A percentile compares a stretch with the other conserved stretches of the same genome.
These are phyloP conservation scores for Ornithoptera priamus DNA, from an alignment of 2,888 invertebrate species.

Conservation along the genomic window DNA sequence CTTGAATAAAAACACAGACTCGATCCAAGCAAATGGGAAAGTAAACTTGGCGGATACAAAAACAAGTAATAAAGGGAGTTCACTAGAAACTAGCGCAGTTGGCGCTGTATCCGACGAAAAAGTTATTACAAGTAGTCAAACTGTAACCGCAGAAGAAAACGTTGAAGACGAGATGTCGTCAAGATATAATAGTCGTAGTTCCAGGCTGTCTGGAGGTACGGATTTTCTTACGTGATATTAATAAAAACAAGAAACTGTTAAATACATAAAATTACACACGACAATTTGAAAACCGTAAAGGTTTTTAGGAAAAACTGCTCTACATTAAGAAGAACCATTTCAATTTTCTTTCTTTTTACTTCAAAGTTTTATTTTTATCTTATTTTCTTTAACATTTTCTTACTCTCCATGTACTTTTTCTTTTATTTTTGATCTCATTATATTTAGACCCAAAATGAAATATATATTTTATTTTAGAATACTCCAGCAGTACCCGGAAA, in stretches of 20 bases:
- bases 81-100: slow-evolving; percentile 39
- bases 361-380: too few species aligned
- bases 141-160: slow-evolving; percentile 63
- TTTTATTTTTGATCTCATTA: too few species aligned
- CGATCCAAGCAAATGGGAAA: slow-evolving; percentile 8
- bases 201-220: slow-evolving; percentile 82
- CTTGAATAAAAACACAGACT: slow-evolving; percentile 4
- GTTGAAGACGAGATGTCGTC: slow-evolving; percentile 78
- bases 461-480: slow-evolving; percentile 41
- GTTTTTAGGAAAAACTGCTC: too few species aligned
- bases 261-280: too few species aligned
- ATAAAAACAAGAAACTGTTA: too few species aligned
- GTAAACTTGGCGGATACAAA: slow-evolving; percentile 18
- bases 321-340: too few species aligned
- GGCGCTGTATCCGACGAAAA: slow-evolving; percentile 42
- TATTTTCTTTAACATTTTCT: too few species aligned
- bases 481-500: slow-evolving; percentile 68
- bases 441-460: too few species aligned
- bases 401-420: too few species aligned
- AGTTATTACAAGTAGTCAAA: slow-evolving; percentile 54
- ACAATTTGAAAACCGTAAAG: too few species aligned
- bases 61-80: slow-evolving; percentile 13
- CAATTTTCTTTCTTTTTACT: too few species aligned
- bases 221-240: not conserved
- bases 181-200: slow-evolving; percentile 80